These are phyloP conservation scores for Bhutanitis thaidina DNA, from an alignment of 2,888 invertebrate species.

Conservation along the genomic window DNA sequence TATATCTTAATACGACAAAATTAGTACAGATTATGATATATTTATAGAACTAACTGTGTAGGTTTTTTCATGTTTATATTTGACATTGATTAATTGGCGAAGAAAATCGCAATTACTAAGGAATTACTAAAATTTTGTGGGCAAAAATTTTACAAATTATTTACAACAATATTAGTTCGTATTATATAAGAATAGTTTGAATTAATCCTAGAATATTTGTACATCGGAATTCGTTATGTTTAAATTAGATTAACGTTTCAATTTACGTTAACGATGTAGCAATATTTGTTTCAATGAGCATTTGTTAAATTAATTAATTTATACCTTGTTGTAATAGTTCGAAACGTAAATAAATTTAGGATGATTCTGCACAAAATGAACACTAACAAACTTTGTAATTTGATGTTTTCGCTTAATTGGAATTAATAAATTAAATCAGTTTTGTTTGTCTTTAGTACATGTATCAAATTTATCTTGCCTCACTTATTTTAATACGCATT, in stretches of 20 bases:
- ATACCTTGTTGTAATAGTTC: not conserved
- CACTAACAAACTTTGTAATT: not conserved
- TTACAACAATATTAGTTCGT: too few species aligned
- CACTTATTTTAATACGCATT: too few species aligned
- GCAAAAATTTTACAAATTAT: too few species aligned
- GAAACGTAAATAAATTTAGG: not conserved
- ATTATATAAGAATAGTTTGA: not conserved
- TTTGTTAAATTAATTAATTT: conserved; percentile 12
- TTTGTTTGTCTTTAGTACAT: not conserved
- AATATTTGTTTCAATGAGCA: conserved; percentile 1
- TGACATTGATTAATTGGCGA: too few species aligned
- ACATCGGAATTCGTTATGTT: not conserved
- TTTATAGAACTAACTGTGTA: too few species aligned
- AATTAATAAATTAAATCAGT: not conserved
- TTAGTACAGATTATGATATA: too few species aligned
- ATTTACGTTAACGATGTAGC: conserved; percentile 8
- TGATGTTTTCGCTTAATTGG: not conserved
- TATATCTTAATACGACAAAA: too few species aligned
- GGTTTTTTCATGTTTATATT: too few species aligned
- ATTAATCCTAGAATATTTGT: conserved; percentile 2
- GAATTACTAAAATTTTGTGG: too few species aligned
- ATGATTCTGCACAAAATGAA: not conserved
- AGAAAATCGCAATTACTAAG: too few species aligned
- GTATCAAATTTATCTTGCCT: not conserved
- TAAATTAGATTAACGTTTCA: conserved; percentile 13